A percentile compares a stretch with the other conserved stretches of the same genome.
Evolutionary conservation across 2,888 invertebrate species (phyloP).

Genomic region (Scaptomyza cyrtandrae): DNA sequence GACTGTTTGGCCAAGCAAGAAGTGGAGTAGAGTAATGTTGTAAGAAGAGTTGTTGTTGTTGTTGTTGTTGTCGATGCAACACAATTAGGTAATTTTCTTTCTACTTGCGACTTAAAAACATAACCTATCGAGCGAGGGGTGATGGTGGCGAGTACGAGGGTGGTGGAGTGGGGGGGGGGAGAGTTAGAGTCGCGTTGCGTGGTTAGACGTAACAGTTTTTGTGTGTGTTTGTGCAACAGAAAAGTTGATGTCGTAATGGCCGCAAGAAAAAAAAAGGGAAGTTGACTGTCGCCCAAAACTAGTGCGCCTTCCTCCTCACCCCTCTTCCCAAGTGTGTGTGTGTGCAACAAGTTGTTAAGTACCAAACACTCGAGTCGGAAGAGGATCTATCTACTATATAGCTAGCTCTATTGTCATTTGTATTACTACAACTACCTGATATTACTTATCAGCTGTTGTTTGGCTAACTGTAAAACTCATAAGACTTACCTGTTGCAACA

Average conservation of each 20-base stretch:
- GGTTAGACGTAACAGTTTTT: constrained; percentile 63
- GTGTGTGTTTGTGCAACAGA: constrained; percentile 46
- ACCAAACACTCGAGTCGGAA: constrained; percentile 2
- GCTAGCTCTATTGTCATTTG: constrained; percentile 2
- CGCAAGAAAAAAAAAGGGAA: constrained; percentile 66
- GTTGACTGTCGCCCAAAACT: constrained; percentile 26
- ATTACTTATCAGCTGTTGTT: constrained; percentile 8
- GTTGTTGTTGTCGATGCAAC: constrained; percentile 65
- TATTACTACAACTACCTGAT: not conserved
- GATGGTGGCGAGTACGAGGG: too few species aligned
- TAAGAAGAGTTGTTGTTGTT: constrained; percentile 18
- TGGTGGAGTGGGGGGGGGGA: constrained; percentile 33
- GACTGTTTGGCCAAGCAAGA: constrained; percentile 29
- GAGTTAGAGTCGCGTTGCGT: constrained; percentile 53
- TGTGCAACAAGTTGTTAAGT: constrained; percentile 13
- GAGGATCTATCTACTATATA: not conserved
- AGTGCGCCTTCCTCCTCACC: not conserved
- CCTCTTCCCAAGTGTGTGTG: not conserved
- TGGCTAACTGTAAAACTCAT: constrained; percentile 35
- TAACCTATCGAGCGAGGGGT: constrained; percentile 49
- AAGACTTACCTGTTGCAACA: constrained; percentile 43
- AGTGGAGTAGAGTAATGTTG: constrained; percentile 63
- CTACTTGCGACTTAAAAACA: constrained; percentile 53
- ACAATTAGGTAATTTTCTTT: constrained; percentile 81
- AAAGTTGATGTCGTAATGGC: constrained; percentile 53